These are phyloP conservation scores for Protobothrops mucrosquamatus DNA, from an alignment of 2,113 vertebrate genomes.

Conservation along the genomic window DNA sequence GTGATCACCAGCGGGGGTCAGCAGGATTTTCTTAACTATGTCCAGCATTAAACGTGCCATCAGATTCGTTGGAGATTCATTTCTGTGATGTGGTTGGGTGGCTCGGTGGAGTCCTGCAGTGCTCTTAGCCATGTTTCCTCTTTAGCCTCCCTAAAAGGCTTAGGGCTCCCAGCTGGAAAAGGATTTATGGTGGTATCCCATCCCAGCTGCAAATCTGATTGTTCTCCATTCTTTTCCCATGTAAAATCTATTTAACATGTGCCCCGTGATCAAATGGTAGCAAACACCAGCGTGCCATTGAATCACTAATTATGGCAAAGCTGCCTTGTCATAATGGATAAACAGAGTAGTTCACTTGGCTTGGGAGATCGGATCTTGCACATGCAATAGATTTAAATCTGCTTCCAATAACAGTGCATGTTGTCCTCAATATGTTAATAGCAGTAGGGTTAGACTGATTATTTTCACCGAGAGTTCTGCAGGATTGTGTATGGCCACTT, in stretches of 20 bases:
- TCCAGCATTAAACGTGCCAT: slow-evolving; percentile 9
- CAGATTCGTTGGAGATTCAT: slow-evolving; percentile 26
- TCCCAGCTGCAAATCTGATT: background rate
- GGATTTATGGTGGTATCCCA: background rate
- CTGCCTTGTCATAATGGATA: too few species aligned
- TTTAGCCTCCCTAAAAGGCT: background rate
- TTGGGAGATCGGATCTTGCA: background rate
- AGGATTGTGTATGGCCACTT: background rate
- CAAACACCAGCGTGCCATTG: background rate
- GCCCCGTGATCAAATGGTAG: background rate
- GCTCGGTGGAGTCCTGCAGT: slow-evolving; percentile 15
- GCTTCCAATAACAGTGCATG: background rate
- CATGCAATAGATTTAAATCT: background rate
- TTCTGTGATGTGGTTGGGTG: slow-evolving; percentile 2
- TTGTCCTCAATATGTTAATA: background rate
- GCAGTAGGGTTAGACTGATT: background rate
- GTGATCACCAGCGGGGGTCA: slow-evolving; percentile 28
- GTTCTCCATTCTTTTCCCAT: background rate
- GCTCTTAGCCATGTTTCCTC: background rate
- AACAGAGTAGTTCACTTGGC: background rate
- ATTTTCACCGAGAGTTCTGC: background rate
- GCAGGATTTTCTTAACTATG: slow-evolving; percentile 12
- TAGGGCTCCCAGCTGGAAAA: slow-evolving; percentile 1
- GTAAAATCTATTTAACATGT: background rate
- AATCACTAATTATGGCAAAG: background rate